Evolutionary conservation across 2,113 vertebrate species (phyloP).

Genomic region (Brachionichthys hirsutus): DNA sequence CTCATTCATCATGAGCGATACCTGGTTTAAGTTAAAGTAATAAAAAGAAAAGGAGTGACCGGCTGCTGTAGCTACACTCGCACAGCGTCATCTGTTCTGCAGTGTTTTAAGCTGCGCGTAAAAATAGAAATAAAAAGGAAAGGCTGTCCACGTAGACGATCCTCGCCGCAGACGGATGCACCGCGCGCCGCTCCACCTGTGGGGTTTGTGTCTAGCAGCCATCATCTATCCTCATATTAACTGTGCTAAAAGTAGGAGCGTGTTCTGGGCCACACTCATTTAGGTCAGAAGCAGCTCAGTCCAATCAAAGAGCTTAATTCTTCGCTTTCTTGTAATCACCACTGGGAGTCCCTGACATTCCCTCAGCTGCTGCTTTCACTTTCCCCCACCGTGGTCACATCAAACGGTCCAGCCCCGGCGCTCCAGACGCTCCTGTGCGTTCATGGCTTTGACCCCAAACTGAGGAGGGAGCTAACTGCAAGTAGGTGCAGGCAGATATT

Average conservation of each 20-base stretch:
- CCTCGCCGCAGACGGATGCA: constrained; percentile 5
- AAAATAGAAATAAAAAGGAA: constrained; percentile 21
- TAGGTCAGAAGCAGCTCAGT: constrained; percentile 51
- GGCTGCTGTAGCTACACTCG: neutral
- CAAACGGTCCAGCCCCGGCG: constrained; percentile 51
- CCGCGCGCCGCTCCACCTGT: constrained; percentile 41
- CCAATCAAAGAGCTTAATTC: constrained; percentile 41
- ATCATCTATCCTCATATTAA: constrained; percentile 56
- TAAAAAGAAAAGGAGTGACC: neutral
- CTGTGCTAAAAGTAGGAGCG: constrained; percentile 45
- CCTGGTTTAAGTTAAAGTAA: constrained; percentile 7
- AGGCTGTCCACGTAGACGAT: neutral
- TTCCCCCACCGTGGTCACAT: constrained; percentile 47
- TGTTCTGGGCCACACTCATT: constrained; percentile 59
- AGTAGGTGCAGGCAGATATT: constrained; percentile 26
- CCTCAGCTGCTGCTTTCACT: constrained; percentile 62
- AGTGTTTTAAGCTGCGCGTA: neutral
- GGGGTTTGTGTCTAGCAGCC: constrained; percentile 44
- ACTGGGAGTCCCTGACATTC: constrained; percentile 45
- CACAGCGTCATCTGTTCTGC: neutral
- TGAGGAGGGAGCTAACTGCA: constrained; percentile 35
- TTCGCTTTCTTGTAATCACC: constrained; percentile 33
- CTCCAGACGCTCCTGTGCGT: constrained; percentile 35
- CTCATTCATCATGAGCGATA: neutral
- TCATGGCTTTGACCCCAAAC: constrained; percentile 60